Base-by-base conservation (phyloP, 1,140 invertebrate species). In the Leptinotarsa defecta region DNA sequence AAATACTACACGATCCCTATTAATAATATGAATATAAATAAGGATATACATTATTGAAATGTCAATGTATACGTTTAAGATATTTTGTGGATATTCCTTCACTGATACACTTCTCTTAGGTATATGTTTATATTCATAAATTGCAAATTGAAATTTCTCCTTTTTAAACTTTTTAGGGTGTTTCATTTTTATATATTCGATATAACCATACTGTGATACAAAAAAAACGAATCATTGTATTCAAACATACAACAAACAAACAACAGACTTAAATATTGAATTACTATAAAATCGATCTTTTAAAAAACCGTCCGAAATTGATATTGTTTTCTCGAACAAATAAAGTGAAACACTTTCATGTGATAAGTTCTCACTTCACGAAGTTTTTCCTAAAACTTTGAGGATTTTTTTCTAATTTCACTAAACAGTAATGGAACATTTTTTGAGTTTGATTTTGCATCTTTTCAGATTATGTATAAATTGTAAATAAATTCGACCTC, bases 401-500 rank as follows among this genome's bases (percentile, higher is more conserved):
- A 75, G 69, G 61, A 57, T 15, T 57, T 57, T 63, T 74, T 52
- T 70, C 69, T 74, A 61, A 20, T 75, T 75, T 71, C 73, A 71
- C 74, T 75, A 71, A 43, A 67, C 43, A 34, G 67, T 68, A 68
- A 68, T 34, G 15, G 34, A 24, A 61, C 52, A 57, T 19, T 73
- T 77, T 75, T 77, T 75, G 67, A 57, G 52, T 72, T 75, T 72
- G 65, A 49, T 77, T 43, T 76, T 77, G 73, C 71, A 65, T 73
- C 61, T 65, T n/a, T 65, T 19, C 20, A 72, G 22, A 34, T 19
- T 17, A 13, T 73, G 71, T 73, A 77, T 75, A 74, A 75, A 74
- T 77, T 81, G 79, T 84, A 77, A 71, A 80, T 80, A 81, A 69
- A 73, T 78, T 20, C 76, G 73, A 71, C 77, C 73, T 65, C 49